Percentiles rank a stretch among this genome's conserved stretches.
phyloP scores from a whole-genome alignment of 2,888 invertebrate species.

The Pristionchus entomophagus region DNA sequence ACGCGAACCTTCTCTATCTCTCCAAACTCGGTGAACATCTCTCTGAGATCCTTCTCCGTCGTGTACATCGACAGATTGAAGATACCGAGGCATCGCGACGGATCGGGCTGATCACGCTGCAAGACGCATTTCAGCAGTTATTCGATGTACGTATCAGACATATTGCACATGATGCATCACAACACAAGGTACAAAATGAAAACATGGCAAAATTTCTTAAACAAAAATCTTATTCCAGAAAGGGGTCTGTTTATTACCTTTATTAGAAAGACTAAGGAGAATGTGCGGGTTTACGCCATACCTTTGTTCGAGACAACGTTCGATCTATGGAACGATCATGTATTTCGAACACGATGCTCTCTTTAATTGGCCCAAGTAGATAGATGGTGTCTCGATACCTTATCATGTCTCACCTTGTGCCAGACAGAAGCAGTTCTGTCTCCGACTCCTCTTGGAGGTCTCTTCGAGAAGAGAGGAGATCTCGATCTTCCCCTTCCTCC shows the following conservation, averaged over 20 bases:
- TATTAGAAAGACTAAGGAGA: no score
- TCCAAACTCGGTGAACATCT: conserved; percentile 93
- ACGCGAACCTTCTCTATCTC: conserved; percentile 86
- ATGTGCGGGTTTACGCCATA: no score
- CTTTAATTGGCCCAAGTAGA: background rate
- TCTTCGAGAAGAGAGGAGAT: conserved; percentile 39
- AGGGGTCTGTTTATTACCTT: no score
- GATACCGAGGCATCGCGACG: conserved; percentile 91
- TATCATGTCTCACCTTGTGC: conserved; percentile 31
- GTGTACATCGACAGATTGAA: conserved; percentile 95
- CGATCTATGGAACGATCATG: no score
- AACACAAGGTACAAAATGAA: no score
- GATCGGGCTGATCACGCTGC: conserved; percentile 84
- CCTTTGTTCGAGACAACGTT: no score
- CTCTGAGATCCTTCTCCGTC: conserved; percentile 90
- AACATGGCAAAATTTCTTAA: no score
- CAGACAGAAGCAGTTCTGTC: conserved; percentile 22
- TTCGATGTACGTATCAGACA: no score
- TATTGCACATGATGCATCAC: no score
- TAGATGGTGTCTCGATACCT: no score
- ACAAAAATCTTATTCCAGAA: no score
- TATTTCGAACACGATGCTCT: background rate
- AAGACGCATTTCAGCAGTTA: background rate
- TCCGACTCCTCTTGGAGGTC: conserved; percentile 43
- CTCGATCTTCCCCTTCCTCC: conserved; percentile 48